Evolutionary conservation across 2,113 vertebrate species (phyloP), one percentile per base, ranked within the genome.

Genomic region (Rafetus swinhoei): DNA sequence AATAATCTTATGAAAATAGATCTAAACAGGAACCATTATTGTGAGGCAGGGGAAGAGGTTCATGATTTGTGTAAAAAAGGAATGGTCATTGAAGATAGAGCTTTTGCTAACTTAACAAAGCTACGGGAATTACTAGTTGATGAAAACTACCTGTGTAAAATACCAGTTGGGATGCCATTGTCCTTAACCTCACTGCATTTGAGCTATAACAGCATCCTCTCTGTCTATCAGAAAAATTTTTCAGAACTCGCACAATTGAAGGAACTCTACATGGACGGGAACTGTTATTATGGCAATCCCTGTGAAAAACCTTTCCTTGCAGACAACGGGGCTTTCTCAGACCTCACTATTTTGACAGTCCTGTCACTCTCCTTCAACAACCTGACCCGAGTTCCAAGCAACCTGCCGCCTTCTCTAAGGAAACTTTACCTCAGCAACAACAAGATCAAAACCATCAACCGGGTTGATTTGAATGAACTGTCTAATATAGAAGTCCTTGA

Each of bases 61-160:
- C 21, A 35, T 35, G 81, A 95, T 90, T 88, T 91, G 80, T 95
- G 79, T 79, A 93, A 96, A 60, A 94, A 18, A 25, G 76, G 94
- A 1, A 6, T 95, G 81, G 59, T 15, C 54, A 97, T 98, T 50
- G 29, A 81, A 39, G 45, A 86, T 1, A 32, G 93, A 3, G 90
- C 94, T 59, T 98, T 98, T 96, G 91, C 88, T 89, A 96, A 97
- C 52, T 89, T 98, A 90, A 97, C 95, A 91, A 98, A 97, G 35
- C 93, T 98, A 55, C 57, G 59, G 9, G 45, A 86, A 25, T 87
- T 98, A 27, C 29, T 18, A 16, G 85, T 98, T 55, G 81, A 90
- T n/a, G 97, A 97, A 80, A 97, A 91, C 59, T 2, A 24, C 52
- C 97, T 98, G 84, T 86, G 9, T 5, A n/a, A 93, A 84, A 85